These are phyloP conservation scores for Drosophila mauritiana DNA, from an alignment of 1,140 invertebrate species.

Conservation along the genomic window DNA sequence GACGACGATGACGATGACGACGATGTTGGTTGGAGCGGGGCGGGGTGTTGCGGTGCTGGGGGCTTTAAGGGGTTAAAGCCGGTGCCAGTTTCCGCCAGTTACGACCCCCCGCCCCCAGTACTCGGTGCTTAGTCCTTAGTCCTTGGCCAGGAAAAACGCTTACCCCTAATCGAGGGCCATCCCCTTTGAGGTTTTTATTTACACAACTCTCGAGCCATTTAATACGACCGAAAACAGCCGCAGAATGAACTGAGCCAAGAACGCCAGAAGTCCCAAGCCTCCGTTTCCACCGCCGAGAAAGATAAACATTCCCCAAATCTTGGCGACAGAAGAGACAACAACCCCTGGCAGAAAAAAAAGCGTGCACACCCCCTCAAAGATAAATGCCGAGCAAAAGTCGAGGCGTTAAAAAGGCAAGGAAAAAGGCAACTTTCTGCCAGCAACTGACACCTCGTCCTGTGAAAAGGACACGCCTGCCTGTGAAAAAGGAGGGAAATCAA, in stretches of 20 bases:
- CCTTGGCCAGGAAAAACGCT: slow-evolving; percentile 9
- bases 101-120: slow-evolving; percentile 22
- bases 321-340: slow-evolving; percentile 27
- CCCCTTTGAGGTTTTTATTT: slow-evolving; percentile 66
- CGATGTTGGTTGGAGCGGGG: slow-evolving; percentile 10
- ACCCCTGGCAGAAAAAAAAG: neutral
- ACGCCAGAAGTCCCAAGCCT: slow-evolving; percentile 9
- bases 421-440: slow-evolving; percentile 42
- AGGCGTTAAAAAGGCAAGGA: slow-evolving; percentile 49
- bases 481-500: slow-evolving; percentile 16
- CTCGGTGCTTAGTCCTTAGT: neutral
- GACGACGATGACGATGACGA: neutral
- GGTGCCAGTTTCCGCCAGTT: slow-evolving; percentile 70
- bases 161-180: slow-evolving; percentile 28
- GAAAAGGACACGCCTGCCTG: slow-evolving; percentile 49
- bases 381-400: slow-evolving; percentile 41
- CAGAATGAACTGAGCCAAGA: slow-evolving; percentile 71
- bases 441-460: slow-evolving; percentile 52
- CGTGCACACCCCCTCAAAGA: slow-evolving; percentile 4
- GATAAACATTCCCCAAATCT: slow-evolving; percentile 32
- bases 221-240: slow-evolving; percentile 61
- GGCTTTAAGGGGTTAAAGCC: slow-evolving; percentile 14
- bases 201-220: slow-evolving; percentile 68
- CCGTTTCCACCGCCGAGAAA: neutral
- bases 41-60: neutral